Evolutionary conservation across 37 sponge, comb jelly and placozoan genomes (phyloP), one percentile per base, ranked within the genome.

Genomic region (Spongilla lacustris): DNA sequence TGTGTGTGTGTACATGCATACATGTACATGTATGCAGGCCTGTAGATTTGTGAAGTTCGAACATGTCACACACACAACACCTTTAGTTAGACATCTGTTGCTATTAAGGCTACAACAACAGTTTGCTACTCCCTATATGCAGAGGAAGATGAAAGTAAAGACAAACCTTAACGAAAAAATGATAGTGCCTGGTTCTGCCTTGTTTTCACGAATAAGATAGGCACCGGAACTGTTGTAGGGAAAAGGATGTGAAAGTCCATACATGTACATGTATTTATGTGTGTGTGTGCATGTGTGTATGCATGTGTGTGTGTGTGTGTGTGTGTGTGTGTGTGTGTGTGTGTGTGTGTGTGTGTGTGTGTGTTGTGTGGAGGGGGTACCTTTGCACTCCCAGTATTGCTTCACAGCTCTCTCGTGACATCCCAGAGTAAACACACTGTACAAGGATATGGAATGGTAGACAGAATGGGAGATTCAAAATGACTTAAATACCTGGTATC

Each of bases 131-230:
- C 6, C 6, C 6, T 9, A 41, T 25, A 81, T 23, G 24, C 22
- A 69, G 8, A 21, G 12, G 4, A 30, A 33, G 71, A 33, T 37
- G 26, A 36, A 28, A 71, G 30, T 33, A n/a, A 28, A 22, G 32
- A 81, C 74, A 50, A 28, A 93, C 93, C 90, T 82, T 80, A 89
- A 93, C 8, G 93, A 86, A 68, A 89, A 85, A 2, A 89, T 87
- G 73, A 76, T 73, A 2, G 86, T 79, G 30, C 83, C 83, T 1
- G 50, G 19, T 3, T 76, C 41, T 36, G 80, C 74, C 13, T 29
- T 73, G 67, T 89, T 89, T 37, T 75, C 37, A 13, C 93, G n/a
- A 34, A 93, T 73, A 21, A 93, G 68, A 69, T 86, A 93, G 1
- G 84, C 90, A 31, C 93, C 93, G 26, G 87, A 90, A 31, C 85